A percentile compares a stretch with the other conserved stretches of the same genome.
Evolutionary conservation across 2,888 invertebrate species (phyloP).

Genomic region (Eupithecia abbreviata): DNA sequence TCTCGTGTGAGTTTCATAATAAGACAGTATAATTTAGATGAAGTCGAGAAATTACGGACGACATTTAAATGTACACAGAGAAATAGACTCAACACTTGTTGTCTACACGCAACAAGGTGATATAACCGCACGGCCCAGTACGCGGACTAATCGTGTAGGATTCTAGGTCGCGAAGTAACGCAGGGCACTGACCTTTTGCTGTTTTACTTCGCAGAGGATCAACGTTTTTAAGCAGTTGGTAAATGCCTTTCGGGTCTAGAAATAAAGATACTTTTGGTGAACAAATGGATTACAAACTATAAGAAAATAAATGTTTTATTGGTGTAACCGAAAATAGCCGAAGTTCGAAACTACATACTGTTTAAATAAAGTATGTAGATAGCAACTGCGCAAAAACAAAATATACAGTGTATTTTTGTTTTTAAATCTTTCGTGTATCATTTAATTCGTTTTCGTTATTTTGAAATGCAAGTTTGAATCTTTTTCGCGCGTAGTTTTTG

Average conservation of each 20-base stretch:
- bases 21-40: neutral
- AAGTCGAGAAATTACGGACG: neutral
- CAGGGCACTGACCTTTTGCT: neutral
- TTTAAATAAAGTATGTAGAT: too few relatives aligned
- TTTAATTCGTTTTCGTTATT: too few relatives aligned
- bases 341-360: neutral
- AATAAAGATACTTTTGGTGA: too few relatives aligned
- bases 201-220: neutral
- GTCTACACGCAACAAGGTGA: neutral
- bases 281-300: too few relatives aligned
- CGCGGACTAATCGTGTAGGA: neutral
- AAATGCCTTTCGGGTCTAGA: too few relatives aligned
- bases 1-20: neutral
- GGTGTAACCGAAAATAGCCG: neutral
- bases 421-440: too few relatives aligned
- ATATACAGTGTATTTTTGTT: too few relatives aligned
- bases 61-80: neutral
- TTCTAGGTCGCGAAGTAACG: constrained; percentile 1
- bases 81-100: neutral
- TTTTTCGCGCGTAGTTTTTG: too few relatives aligned
- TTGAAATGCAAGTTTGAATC: too few relatives aligned
- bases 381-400: too few relatives aligned
- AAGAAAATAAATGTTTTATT: neutral
- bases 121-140: neutral
- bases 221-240: neutral